phyloP scores from a whole-genome alignment of 2,113 vertebrate species.

The Chaetorhynchus papuensis region DNA sequence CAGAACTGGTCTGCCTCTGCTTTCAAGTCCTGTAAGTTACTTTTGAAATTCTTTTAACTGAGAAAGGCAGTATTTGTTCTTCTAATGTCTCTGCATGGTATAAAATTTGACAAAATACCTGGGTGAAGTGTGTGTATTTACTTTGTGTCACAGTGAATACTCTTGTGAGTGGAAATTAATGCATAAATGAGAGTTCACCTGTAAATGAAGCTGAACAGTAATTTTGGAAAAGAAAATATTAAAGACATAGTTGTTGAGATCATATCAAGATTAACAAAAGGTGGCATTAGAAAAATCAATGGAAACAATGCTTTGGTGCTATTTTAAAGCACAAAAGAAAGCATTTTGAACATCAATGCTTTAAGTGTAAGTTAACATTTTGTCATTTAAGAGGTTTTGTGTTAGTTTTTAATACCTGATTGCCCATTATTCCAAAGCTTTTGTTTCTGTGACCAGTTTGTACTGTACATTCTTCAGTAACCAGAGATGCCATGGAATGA shows the following conservation, averaged over 20 bases:
- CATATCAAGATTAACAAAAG: not conserved
- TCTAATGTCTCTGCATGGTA: not conserved
- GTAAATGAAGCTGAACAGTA: not conserved
- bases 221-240: not conserved
- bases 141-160: not conserved
- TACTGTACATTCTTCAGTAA: not conserved
- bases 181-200: not conserved
- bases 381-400: not conserved
- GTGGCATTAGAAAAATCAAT: not conserved
- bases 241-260: not conserved
- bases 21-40: conserved; percentile 92
- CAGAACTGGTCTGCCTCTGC: conserved; percentile 93
- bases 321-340: not conserved
- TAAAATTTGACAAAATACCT: not conserved
- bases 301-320: not conserved
- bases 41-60: not conserved
- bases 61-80: not conserved
- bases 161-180: not conserved
- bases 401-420: not conserved
- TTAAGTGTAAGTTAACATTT: not conserved
- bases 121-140: not conserved
- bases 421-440: not conserved
- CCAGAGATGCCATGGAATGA: not conserved
- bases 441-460: conserved; percentile 10
- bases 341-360: not conserved